Percentiles rank a stretch among this genome's conserved stretches.
phyloP scores from a whole-genome alignment of 1,140 invertebrate species.

The Metopolophium dirhodum region DNA sequence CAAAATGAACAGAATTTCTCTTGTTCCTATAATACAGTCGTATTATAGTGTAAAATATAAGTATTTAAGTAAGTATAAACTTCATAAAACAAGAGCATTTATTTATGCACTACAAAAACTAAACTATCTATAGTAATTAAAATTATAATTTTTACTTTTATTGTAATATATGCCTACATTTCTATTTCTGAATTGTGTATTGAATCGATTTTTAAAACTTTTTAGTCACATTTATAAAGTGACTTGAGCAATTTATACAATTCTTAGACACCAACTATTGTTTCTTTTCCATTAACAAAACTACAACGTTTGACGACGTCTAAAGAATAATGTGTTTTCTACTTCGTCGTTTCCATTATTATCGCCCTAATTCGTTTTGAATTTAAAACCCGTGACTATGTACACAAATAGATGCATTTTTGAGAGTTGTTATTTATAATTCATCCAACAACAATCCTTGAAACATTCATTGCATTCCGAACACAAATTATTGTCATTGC shows the following conservation, averaged over 20 bases:
- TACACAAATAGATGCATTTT: neutral
- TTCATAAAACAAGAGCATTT: no score
- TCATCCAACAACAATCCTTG: neutral
- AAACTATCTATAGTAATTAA: neutral
- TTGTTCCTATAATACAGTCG: neutral
- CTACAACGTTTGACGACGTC: neutral
- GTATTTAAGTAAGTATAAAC: no score
- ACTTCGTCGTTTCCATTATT: neutral
- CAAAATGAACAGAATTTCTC: neutral
- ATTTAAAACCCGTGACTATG: neutral
- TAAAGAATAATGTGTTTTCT: neutral
- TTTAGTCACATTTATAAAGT: neutral
- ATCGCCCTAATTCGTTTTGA: neutral
- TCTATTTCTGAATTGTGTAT: neutral
- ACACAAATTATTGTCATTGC: neutral
- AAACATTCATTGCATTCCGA: neutral
- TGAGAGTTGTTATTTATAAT: neutral
- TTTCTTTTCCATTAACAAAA: neutral
- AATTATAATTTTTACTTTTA: neutral
- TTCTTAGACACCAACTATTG: neutral
- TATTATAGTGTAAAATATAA: no score
- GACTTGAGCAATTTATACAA: neutral
- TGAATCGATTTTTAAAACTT: neutral
- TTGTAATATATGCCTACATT: neutral
- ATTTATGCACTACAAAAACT: no score